Percentiles rank a stretch among this genome's conserved stretches.
These are phyloP conservation scores for Malachius bipustulatus DNA, from an alignment of 2,888 invertebrate genomes.

Conservation along the genomic window DNA sequence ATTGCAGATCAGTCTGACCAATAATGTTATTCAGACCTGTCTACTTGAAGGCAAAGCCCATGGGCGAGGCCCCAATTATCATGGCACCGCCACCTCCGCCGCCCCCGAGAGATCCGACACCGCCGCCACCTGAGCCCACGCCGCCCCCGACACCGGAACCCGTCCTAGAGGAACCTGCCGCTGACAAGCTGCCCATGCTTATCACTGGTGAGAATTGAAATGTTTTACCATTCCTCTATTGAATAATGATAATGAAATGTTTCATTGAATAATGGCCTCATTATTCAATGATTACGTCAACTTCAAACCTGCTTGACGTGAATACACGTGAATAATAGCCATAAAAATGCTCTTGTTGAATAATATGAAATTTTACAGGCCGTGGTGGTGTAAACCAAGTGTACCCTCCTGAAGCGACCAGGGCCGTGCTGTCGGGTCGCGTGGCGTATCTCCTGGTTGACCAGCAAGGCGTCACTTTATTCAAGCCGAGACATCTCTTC, in stretches of 20 bases:
- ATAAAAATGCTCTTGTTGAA: no score
- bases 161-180: not conserved
- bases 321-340: no score
- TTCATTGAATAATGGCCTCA: no score
- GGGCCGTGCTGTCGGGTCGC: slow-evolving; percentile 61
- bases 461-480: slow-evolving; percentile 54
- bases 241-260: no score
- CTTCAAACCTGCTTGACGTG: no score
- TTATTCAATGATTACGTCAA: no score
- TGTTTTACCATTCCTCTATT: no score
- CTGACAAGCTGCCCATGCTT: slow-evolving; percentile 26
- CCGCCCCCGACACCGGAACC: slow-evolving; percentile 11
- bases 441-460: slow-evolving; percentile 65
- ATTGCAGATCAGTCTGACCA: no score
- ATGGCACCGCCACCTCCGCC: slow-evolving; percentile 22
- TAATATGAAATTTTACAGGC: no score
- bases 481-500: slow-evolving; percentile 63
- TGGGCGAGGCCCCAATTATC: slow-evolving; percentile 26
- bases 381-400: slow-evolving; percentile 60
- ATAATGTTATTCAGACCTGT: slow-evolving; percentile 30
- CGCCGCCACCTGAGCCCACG: slow-evolving; percentile 20
- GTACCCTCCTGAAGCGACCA: slow-evolving; percentile 62
- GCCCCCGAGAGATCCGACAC: slow-evolving; percentile 14
- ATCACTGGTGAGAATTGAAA: slow-evolving; percentile 23
- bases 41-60: slow-evolving; percentile 25